phyloP scores from a whole-genome alignment of 23 tunicate genomes.

The Halocynthia roretzi region DNA sequence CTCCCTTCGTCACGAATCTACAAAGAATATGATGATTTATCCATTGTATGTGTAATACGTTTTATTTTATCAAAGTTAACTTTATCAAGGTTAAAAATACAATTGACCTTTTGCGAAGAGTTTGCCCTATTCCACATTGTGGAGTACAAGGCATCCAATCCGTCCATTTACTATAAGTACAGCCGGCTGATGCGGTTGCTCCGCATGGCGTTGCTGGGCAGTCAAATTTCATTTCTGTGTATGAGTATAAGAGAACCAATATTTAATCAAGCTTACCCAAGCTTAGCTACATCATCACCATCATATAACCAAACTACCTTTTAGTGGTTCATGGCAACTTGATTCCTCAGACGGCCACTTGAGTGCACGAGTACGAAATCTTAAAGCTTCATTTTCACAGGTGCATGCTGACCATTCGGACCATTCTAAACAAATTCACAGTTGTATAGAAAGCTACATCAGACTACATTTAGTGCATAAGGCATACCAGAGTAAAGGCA shows the following conservation, averaged over 20 bases:
- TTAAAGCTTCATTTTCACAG: slow-evolving; percentile 42
- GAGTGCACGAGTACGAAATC: slow-evolving; percentile 37
- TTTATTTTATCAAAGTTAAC: background rate
- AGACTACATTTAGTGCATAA: background rate
- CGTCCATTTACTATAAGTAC: slow-evolving; percentile 65
- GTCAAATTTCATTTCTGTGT: slow-evolving; percentile 26
- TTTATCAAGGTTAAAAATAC: background rate
- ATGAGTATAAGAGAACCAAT: background rate
- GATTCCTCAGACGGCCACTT: slow-evolving; percentile 89
- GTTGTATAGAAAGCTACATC: background rate
- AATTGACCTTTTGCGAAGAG: slow-evolving; percentile 53
- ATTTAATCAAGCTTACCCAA: background rate
- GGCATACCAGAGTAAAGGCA: slow-evolving; percentile 81
- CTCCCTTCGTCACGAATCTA: slow-evolving; percentile 3
- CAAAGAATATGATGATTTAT: background rate
- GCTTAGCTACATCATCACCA: background rate
- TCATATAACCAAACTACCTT: slow-evolving; percentile 24
- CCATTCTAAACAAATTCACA: slow-evolving; percentile 43
- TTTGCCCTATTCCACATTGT: slow-evolving; percentile 75
- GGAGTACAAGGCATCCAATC: slow-evolving; percentile 85
- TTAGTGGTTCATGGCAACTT: slow-evolving; percentile 59
- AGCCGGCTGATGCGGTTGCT: background rate
- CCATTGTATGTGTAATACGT: background rate
- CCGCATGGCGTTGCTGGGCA: slow-evolving; percentile 5
- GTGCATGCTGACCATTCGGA: slow-evolving; percentile 67